Conservation (phyloP, 1,140 invertebrate species). For the Zaprionus ghesquierei region DNA sequence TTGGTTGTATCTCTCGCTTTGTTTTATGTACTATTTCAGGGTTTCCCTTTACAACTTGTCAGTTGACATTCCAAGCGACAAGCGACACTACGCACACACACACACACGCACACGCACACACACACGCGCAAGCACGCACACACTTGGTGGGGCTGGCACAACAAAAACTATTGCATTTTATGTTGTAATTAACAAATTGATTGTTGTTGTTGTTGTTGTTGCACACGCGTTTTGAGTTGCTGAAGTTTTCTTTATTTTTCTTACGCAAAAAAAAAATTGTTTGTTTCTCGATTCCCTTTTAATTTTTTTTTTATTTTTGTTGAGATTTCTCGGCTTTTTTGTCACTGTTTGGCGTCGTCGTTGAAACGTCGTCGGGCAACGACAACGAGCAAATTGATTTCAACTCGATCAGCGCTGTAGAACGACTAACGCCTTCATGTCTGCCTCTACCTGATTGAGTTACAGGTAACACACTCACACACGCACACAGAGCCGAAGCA, state of each 20-base stretch:
- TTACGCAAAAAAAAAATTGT: conserved; percentile 27
- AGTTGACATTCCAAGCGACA: conserved; percentile 72
- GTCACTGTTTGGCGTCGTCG: conserved; percentile 26
- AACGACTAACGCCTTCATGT: conserved; percentile 83
- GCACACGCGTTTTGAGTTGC: conserved; percentile 9
- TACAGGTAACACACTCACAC: conserved; percentile 68
- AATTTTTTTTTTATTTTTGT: conserved; percentile 13
- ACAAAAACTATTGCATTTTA: conserved; percentile 51
- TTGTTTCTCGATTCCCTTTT: conserved; percentile 11
- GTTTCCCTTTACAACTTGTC: conserved; percentile 78
- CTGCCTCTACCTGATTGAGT: conserved; percentile 82
- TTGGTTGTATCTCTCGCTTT: conserved; percentile 28
- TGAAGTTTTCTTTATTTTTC: conserved; percentile 11
- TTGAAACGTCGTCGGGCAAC: not conserved
- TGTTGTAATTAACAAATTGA: conserved; percentile 6
- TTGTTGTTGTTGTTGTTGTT: not conserved
- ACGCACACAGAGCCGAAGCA: conserved; percentile 13
- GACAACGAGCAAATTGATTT: conserved; percentile 68
- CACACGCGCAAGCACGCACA: conserved; percentile 25
- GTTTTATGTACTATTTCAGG: conserved; percentile 68
- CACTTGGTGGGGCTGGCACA: conserved; percentile 21
- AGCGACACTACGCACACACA: conserved; percentile 38
- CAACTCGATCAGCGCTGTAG: conserved; percentile 82
- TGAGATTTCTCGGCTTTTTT: conserved; percentile 32
- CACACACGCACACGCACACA: conserved; percentile 32